Evolutionary conservation across 2,797 vertebrate species (phyloP).

Genomic region (Phataginus tetradactyla): DNA sequence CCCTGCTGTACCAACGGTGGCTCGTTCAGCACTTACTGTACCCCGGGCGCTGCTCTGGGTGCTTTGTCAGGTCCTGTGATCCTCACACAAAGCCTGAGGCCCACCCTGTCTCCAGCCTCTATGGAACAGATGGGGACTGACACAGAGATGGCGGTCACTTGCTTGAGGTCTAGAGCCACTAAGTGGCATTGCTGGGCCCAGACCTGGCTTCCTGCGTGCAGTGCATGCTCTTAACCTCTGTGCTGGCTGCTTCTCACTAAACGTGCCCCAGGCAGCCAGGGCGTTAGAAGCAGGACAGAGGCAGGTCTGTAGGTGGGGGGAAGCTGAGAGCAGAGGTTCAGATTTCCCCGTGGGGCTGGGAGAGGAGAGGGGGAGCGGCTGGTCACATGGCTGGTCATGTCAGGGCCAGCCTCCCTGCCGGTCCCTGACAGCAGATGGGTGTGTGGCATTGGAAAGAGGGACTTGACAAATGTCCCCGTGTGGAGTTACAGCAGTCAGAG

Average conservation of each 20-base stretch:
- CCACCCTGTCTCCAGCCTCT: background rate
- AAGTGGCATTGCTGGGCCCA: background rate
- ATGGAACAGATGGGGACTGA: background rate
- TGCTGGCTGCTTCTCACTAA: background rate
- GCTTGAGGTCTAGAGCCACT: background rate
- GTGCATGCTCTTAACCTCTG: background rate
- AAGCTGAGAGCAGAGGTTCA: background rate
- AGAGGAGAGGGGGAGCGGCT: background rate
- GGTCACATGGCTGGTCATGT: background rate
- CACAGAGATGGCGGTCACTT: too few species aligned
- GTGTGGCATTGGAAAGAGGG: background rate
- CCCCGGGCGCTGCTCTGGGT: background rate
- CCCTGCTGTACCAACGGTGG: background rate
- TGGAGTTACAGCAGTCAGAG: background rate
- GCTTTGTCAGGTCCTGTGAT: background rate
- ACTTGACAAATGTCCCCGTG: background rate
- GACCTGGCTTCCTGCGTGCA: background rate
- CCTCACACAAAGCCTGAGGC: background rate
- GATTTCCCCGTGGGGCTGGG: background rate
- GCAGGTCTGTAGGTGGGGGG: accelerated
- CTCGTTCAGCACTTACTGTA: background rate
- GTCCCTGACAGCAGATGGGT: background rate
- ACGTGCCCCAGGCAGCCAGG: background rate
- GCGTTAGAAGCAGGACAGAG: background rate
- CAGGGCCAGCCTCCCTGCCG: background rate